phyloP scores from a whole-genome alignment of 2,113 vertebrate genomes.

The Rostratula benghalensis region DNA sequence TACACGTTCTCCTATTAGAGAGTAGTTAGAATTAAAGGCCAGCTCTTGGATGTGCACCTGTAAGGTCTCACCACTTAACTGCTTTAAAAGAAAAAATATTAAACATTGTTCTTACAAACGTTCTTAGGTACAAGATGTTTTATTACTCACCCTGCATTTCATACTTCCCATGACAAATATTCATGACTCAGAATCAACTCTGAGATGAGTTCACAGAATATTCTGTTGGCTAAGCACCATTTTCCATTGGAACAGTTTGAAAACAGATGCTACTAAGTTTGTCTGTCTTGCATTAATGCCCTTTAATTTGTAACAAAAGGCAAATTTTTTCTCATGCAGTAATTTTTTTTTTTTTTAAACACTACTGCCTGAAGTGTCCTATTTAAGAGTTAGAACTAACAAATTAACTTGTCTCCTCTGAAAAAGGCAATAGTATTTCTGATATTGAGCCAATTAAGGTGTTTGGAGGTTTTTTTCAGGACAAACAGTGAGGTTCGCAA shows the following conservation, averaged over 20 bases:
- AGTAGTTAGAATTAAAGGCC: background rate
- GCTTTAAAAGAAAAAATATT: background rate
- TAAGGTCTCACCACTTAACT: background rate
- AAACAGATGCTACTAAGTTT: background rate
- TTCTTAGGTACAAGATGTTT: background rate
- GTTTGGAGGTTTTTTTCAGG: background rate
- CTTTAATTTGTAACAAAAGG: background rate
- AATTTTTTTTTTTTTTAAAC: background rate
- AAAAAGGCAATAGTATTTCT: background rate
- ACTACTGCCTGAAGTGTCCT: background rate
- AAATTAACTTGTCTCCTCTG: background rate
- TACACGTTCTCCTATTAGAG: background rate
- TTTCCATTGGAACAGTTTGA: constrained; percentile 4
- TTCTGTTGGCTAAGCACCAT: background rate
- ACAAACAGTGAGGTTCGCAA: background rate
- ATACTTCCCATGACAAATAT: background rate
- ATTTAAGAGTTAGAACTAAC: background rate
- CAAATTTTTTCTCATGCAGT: background rate
- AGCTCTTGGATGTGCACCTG: background rate
- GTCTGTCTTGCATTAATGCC: background rate
- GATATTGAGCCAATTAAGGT: background rate
- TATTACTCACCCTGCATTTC: background rate
- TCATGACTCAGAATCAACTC: constrained; percentile 20
- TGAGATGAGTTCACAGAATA: background rate
- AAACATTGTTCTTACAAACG: background rate